Evolutionary conservation across 2,888 invertebrate species (phyloP), one percentile per base, ranked within the genome.

Genomic region (Trichogramma evanescens): DNA sequence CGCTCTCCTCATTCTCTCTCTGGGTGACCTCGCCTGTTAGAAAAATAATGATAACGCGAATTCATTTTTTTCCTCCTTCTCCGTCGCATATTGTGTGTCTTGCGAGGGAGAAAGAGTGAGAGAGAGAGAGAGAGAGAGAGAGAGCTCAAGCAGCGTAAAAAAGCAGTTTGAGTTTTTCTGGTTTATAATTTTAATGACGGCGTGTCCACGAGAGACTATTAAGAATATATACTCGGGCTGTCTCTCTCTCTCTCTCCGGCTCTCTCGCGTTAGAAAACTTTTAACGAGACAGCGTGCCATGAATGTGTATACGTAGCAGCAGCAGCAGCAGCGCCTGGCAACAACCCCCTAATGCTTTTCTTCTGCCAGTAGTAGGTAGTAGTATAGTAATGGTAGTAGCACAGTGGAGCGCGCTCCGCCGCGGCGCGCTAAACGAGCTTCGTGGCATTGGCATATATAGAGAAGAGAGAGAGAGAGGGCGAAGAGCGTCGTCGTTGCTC

Each of bases 101-200:
- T 26, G 13, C 45, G 45, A 44, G 55, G 42, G 57, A 53, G 49
- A 53, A 39, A 46, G 58, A 49, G 54, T 49, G 56, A 52, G 62
- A 41, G 59, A 61, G 59, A 50, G 54, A 53, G 65, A 63, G 65
- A n/a, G n/a, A n/a, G n/a, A n/a, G n/a, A n/a, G n/a, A 59, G 67
- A 66, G 65, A 64, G 65, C 63, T 26, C 64, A 61, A 61, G 64
- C 50, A 57, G 26, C 26, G 61, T 54, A 58, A 54, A 52, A 59
- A 59, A 64, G 66, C 54, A 64, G 42, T 61, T 13, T 68, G 68
- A 68, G 72, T 70, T 71, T 72, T 26, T 26, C 26, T 26, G 26
- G 73, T 72, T 76, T 77, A 77, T 77, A 77, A 77, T 77, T 77
- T 77, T 77, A 77, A 77, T 77, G 77, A 77, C 75, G 77, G 72